A percentile compares a stretch with the other conserved stretches of the same genome.
Evolutionary conservation across 2,797 vertebrate genomes (phyloP).

Genomic region (Helostoma temminkii): DNA sequence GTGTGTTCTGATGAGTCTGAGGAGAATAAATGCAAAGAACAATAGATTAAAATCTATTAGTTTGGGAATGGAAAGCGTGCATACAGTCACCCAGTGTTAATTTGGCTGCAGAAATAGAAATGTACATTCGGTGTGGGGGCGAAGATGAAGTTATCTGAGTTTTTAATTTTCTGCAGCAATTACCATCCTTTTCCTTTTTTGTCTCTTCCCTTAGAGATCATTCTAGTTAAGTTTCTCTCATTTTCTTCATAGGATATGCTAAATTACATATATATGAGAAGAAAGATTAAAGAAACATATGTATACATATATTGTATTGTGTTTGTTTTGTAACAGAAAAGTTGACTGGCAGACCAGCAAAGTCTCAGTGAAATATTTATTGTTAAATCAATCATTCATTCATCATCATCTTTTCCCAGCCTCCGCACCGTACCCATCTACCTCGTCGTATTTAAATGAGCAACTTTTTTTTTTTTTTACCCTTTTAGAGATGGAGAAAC

Average conservation of each 20-base stretch:
- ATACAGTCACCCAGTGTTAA: conserved; percentile 69
- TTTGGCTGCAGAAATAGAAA: conserved; percentile 73
- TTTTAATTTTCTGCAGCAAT: conserved; percentile 68
- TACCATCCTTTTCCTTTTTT: conserved; percentile 37
- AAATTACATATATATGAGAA: conserved; percentile 41
- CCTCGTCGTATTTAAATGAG: conserved; percentile 28
- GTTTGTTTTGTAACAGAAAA: conserved; percentile 42
- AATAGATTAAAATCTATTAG: conserved; percentile 80
- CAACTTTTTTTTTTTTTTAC: conserved; percentile 37
- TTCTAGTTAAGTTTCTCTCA: conserved; percentile 25
- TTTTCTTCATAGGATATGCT: conserved; percentile 38
- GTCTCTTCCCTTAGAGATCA: conserved; percentile 52
- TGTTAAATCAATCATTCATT: conserved; percentile 41
- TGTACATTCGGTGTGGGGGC: conserved; percentile 62
- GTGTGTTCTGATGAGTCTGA: conserved; percentile 64
- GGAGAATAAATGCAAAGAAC: conserved; percentile 78
- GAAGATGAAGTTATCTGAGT: conserved; percentile 49
- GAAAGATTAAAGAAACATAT: neutral
- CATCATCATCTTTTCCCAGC: conserved; percentile 25
- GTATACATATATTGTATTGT: neutral
- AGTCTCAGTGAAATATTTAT: conserved; percentile 34
- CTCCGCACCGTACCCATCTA: conserved; percentile 9
- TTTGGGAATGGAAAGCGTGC: conserved; percentile 69
- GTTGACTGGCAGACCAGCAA: neutral
- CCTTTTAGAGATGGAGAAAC: conserved; percentile 10